These are phyloP conservation scores for Bilobella aurantiaca DNA, from an alignment of 1,140 invertebrate genomes.

Conservation along the genomic window DNA sequence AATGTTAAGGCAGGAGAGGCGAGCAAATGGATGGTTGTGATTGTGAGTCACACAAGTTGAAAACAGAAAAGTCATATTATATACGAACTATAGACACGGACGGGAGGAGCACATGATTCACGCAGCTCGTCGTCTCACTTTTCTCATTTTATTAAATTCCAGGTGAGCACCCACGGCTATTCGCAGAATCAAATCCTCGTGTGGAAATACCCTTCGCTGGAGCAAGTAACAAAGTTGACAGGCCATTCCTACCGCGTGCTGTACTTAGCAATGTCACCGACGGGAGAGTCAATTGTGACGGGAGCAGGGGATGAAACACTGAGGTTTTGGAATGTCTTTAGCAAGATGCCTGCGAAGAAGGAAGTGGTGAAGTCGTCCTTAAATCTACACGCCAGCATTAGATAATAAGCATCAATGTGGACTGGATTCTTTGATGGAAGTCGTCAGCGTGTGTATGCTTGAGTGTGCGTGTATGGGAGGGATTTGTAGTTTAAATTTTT, in stretches of 20 bases:
- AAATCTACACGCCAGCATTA: conserved; percentile 83
- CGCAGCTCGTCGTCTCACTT: conserved; percentile 26
- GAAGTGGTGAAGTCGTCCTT: conserved; percentile 94
- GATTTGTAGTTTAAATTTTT: no score
- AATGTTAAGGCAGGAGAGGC: no score
- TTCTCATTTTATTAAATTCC: no score
- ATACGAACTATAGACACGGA: no score
- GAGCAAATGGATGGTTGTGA: no score
- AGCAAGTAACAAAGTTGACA: conserved; percentile 94
- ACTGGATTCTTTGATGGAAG: no score
- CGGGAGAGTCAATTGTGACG: conserved; percentile 98
- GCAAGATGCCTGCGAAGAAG: conserved; percentile 84
- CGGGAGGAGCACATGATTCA: conserved; percentile 7
- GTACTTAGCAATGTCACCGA: conserved; percentile 94
- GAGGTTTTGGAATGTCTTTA: conserved; percentile 98
- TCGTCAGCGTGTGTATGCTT: no score
- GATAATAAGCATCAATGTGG: no score
- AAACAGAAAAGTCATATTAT: no score
- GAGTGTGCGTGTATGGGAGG: no score
- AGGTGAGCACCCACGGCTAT: conserved; percentile 93
- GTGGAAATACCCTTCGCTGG: conserved; percentile 97
- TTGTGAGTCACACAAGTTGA: no score
- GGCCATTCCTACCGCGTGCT: conserved; percentile 95
- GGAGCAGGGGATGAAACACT: conserved; percentile 98
- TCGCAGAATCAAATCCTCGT: conserved; percentile 99